phyloP scores from a whole-genome alignment of 2,888 invertebrate species.

The Tenthredo amoena region DNA sequence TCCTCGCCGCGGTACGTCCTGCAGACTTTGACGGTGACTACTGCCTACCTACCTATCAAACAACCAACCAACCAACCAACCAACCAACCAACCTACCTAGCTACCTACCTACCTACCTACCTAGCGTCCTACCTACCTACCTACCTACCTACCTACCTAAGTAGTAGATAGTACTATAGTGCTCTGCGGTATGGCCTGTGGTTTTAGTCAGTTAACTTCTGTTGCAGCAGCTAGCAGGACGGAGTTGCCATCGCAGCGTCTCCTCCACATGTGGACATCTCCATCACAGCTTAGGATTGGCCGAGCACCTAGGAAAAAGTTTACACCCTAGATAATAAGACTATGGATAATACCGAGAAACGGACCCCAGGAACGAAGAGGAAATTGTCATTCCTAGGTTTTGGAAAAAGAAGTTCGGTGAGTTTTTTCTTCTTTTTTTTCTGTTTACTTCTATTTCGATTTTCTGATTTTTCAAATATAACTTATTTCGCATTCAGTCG shows the following conservation, averaged over 20 bases:
- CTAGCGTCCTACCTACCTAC: not conserved
- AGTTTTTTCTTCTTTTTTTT: constrained; percentile 59
- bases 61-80: not conserved
- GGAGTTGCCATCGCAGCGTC: constrained; percentile 74
- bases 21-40: constrained; percentile 2
- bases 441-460: not conserved
- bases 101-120: not conserved
- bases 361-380: constrained; percentile 79
- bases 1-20: not conserved
- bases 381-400: constrained; percentile 88
- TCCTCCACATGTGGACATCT: constrained; percentile 78
- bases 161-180: not conserved
- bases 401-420: constrained; percentile 82
- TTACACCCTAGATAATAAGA: constrained; percentile 65
- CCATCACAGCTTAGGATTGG: constrained; percentile 77
- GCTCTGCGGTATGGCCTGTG: not conserved
- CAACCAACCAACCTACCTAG: not conserved
- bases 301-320: constrained; percentile 77
- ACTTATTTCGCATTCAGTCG: not conserved
- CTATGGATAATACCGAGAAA: constrained; percentile 68
- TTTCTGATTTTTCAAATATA: not conserved
- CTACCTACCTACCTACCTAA: not conserved
- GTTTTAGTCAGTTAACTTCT: constrained; percentile 47
- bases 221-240: constrained; percentile 73
- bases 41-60: not conserved